phyloP scores from a whole-genome alignment of 2,797 vertebrate species.

The Sebastes minor region DNA sequence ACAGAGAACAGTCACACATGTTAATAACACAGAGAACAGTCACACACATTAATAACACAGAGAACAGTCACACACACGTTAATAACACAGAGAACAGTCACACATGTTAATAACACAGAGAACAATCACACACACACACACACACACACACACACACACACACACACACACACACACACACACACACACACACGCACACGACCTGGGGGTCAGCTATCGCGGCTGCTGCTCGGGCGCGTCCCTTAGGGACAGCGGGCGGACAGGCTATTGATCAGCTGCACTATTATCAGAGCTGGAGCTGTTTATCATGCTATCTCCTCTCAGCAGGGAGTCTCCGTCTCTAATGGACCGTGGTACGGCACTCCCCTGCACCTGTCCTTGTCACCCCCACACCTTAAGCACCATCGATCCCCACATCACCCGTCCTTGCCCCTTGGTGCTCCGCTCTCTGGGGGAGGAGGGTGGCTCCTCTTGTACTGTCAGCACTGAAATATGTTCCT shows the following conservation, averaged over 20 bases:
- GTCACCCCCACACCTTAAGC: constrained; percentile 74
- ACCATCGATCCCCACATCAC: constrained; percentile 75
- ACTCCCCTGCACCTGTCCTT: constrained; percentile 79
- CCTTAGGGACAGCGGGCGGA: constrained; percentile 59
- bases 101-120: no score
- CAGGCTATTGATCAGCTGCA: constrained; percentile 83
- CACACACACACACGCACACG: constrained; percentile 22
- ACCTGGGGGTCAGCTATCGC: constrained; percentile 69
- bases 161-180: background rate
- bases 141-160: background rate
- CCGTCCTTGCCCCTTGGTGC: constrained; percentile 61
- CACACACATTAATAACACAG: no score
- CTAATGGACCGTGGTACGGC: constrained; percentile 77
- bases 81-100: no score
- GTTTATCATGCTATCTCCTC: constrained; percentile 83
- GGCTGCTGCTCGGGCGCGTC: constrained; percentile 57
- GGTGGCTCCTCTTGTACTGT: constrained; percentile 54
- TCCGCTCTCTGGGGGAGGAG: constrained; percentile 49
- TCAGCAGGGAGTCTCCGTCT: constrained; percentile 72
- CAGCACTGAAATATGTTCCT: constrained; percentile 64
- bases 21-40: no score
- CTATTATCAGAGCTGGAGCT: constrained; percentile 83
- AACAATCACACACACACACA: background rate
- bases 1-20: no score
- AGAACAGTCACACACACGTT: no score